Conservation (phyloP, 2,113 vertebrate genomes). For the Platichthys flesus region DNA sequence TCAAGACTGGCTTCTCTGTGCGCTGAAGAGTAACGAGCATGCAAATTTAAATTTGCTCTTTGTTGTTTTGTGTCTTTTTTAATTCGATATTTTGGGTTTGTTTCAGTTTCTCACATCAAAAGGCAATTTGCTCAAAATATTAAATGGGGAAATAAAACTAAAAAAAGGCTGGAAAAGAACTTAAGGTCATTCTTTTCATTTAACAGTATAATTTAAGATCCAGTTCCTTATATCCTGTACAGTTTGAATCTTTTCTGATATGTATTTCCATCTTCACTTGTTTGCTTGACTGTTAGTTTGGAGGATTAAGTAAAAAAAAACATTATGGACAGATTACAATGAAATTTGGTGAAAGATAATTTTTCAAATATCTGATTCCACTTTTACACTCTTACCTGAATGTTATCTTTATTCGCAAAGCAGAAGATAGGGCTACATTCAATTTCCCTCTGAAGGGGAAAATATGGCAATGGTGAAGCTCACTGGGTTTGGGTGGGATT, state of each 20-base stretch:
- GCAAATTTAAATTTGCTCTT: background rate
- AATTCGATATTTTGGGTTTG: background rate
- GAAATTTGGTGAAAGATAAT: background rate
- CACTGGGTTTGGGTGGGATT: slow-evolving; percentile 57
- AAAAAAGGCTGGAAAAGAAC: background rate
- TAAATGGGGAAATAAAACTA: background rate
- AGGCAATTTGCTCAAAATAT: background rate
- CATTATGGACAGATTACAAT: too few species aligned
- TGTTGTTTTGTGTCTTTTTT: background rate
- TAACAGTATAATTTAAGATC: too few species aligned
- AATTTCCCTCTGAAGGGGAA: slow-evolving; percentile 66
- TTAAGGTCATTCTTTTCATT: background rate
- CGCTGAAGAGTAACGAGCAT: slow-evolving; percentile 9
- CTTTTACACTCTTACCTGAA: slow-evolving; percentile 41
- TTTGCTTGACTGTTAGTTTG: too few species aligned
- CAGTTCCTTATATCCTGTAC: too few species aligned
- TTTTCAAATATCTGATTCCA: slow-evolving; percentile 34
- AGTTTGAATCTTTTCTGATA: too few species aligned
- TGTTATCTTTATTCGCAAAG: slow-evolving; percentile 36
- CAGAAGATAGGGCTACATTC: background rate
- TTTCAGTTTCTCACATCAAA: too few species aligned
- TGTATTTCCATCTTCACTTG: too few species aligned
- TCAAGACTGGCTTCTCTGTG: slow-evolving; percentile 14
- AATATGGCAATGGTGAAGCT: slow-evolving; percentile 57
- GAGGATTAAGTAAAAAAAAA: too few species aligned